Conservation (phyloP, 2,888 invertebrate species). For the Tetropium fuscum region DNA sequence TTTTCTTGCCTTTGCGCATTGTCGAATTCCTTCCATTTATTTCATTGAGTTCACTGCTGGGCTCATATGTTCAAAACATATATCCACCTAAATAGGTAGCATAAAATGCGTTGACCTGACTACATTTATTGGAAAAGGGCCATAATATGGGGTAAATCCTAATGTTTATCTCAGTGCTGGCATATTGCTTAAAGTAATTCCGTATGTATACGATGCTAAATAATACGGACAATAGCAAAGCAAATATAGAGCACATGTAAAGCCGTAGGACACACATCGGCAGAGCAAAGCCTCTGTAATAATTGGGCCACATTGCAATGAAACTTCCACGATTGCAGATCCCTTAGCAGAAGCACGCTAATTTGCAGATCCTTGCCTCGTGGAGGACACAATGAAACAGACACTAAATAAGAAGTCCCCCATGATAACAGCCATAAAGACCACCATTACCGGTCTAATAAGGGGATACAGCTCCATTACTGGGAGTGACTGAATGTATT, state of each 20-base stretch:
- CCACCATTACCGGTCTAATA: constrained; percentile 63
- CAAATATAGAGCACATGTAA: constrained; percentile 18
- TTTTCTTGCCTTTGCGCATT: too few species aligned
- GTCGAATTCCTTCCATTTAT: too few species aligned
- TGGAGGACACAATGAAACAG: constrained; percentile 59
- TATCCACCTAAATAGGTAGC: too few species aligned
- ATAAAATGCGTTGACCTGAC: too few species aligned
- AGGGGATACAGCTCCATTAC: constrained; percentile 61
- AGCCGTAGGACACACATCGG: constrained; percentile 39
- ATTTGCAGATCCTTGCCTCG: constrained; percentile 54
- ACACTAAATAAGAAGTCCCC: constrained; percentile 61
- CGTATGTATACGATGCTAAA: too few species aligned
- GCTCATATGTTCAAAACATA: too few species aligned
- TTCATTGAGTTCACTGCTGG: too few species aligned
- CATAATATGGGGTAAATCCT: too few species aligned
- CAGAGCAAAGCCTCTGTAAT: constrained; percentile 42
- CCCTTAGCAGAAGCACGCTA: constrained; percentile 48
- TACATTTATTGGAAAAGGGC: too few species aligned
- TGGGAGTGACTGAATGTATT: constrained; percentile 55
- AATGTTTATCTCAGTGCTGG: background rate
- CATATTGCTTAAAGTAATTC: constrained; percentile 12
- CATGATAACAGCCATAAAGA: constrained; percentile 60
- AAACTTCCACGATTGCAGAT: constrained; percentile 20
- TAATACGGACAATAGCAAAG: constrained; percentile 10
- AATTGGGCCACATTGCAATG: constrained; percentile 18